A percentile compares a stretch with the other conserved stretches of the same genome.
These are phyloP conservation scores for Rhagoletis pomonella DNA, from an alignment of 1,140 invertebrate species.

Conservation along the genomic window DNA sequence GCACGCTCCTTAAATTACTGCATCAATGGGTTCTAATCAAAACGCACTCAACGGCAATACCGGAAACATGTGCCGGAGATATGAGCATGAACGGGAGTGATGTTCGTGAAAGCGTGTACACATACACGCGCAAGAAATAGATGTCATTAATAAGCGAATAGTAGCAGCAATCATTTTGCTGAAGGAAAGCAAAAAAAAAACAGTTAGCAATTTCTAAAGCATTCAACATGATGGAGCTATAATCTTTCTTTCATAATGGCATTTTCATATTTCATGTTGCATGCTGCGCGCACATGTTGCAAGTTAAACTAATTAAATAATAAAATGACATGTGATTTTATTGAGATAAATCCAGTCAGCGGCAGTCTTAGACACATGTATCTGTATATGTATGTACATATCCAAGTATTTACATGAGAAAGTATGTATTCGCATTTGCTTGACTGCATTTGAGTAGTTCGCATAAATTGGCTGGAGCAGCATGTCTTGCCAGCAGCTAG, in stretches of 20 bases:
- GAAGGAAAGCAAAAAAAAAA: neutral
- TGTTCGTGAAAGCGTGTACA: neutral
- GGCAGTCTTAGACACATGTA: neutral
- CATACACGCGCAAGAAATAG: neutral
- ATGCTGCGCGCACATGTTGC: neutral
- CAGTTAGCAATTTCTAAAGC: neutral
- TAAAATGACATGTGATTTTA: slow-evolving; percentile 31
- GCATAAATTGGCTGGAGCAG: slow-evolving; percentile 23
- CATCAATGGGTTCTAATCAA: slow-evolving; percentile 49
- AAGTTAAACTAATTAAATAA: slow-evolving; percentile 49
- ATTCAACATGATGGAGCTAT: neutral
- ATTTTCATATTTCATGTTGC: neutral
- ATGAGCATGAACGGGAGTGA: neutral
- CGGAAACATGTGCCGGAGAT: slow-evolving; percentile 40
- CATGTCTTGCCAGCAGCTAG: slow-evolving; percentile 24
- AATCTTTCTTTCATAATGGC: neutral
- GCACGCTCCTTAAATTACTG: slow-evolving; percentile 18
- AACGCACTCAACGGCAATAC: neutral
- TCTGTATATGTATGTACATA: neutral
- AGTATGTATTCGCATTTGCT: neutral
- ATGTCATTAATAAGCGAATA: neutral
- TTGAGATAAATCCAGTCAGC: slow-evolving; percentile 38
- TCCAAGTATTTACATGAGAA: too few species aligned
- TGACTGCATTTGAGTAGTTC: slow-evolving; percentile 12
- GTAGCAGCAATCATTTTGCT: neutral